Evolutionary conservation across 2,113 vertebrate genomes (phyloP).

Genomic region (Epinephelus cyanopodus): DNA sequence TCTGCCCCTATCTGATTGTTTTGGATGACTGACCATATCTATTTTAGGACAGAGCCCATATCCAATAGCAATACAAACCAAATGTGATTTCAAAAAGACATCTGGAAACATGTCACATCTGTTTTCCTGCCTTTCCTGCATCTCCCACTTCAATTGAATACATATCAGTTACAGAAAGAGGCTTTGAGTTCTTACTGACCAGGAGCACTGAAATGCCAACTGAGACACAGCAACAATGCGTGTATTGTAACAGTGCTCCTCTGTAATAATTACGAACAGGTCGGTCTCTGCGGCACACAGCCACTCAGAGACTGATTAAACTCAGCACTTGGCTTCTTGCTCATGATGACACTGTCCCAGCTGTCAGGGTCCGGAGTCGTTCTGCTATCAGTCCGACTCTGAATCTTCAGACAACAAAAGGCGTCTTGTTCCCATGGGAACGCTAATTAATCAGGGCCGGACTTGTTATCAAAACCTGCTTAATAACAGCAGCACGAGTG

Average conservation of each 20-base stretch:
- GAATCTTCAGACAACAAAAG: constrained; percentile 57
- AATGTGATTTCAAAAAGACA: neutral
- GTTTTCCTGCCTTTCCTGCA: neutral
- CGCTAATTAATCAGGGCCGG: constrained; percentile 77
- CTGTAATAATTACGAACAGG: constrained; percentile 42
- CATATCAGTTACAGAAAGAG: neutral
- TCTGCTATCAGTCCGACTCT: constrained; percentile 55
- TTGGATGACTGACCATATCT: constrained; percentile 16
- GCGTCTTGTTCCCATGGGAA: constrained; percentile 32
- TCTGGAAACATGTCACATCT: constrained; percentile 7
- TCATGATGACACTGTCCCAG: constrained; percentile 53
- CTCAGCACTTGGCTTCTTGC: constrained; percentile 61
- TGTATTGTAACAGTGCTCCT: constrained; percentile 17
- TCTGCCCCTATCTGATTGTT: constrained; percentile 7
- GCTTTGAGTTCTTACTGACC: neutral
- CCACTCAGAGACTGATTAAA: constrained; percentile 67
- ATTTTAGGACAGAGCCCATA: neutral
- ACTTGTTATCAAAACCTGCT: constrained; percentile 59
- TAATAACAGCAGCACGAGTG: constrained; percentile 49
- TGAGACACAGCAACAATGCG: constrained; percentile 28
- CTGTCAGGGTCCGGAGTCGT: constrained; percentile 49
- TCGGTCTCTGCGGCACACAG: neutral
- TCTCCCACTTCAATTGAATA: constrained; percentile 4
- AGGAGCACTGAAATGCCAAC: neutral
- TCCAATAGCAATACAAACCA: neutral